A percentile compares a stretch with the other conserved stretches of the same genome.
These are phyloP conservation scores for Telmatherina bonti DNA, from an alignment of 2,797 vertebrate genomes.

Conservation along the genomic window DNA sequence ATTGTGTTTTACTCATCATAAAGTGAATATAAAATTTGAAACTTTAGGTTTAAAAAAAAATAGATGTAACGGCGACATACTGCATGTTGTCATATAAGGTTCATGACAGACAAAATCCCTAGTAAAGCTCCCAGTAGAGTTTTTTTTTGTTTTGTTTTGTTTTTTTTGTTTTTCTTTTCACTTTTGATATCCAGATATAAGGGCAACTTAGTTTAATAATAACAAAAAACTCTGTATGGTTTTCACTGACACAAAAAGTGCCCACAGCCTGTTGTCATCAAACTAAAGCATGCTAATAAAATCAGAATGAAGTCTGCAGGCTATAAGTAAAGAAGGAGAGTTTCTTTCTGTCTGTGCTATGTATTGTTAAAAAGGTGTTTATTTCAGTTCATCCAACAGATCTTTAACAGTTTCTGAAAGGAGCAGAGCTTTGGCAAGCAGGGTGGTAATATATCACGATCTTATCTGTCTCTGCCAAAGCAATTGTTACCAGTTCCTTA, in stretches of 20 bases:
- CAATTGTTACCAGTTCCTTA: conserved; percentile 56
- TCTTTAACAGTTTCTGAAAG: conserved; percentile 56
- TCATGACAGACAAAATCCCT: conserved; percentile 3
- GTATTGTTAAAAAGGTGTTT: conserved; percentile 60
- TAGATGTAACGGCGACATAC: conserved; percentile 4
- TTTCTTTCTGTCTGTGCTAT: conserved; percentile 60
- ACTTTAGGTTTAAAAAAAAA: conserved; percentile 13
- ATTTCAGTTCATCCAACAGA: conserved; percentile 52
- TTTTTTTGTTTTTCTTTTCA: conserved; percentile 35
- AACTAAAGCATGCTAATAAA: conserved; percentile 49
- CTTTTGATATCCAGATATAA: conserved; percentile 43
- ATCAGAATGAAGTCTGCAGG: conserved; percentile 44
- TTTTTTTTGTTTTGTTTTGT: conserved; percentile 10
- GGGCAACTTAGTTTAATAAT: conserved; percentile 48
- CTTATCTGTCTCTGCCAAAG: conserved; percentile 60
- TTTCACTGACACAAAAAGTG: conserved; percentile 27
- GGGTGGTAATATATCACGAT: conserved; percentile 44
- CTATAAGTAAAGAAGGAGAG: conserved; percentile 53
- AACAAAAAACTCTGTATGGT: conserved; percentile 48
- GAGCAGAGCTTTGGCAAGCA: conserved; percentile 47
- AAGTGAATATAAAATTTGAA: conserved; percentile 4
- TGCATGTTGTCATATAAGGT: conserved; percentile 14
- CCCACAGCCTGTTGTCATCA: conserved; percentile 34
- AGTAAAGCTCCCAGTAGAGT: conserved; percentile 16
- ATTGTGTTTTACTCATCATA: conserved; percentile 2